Evolutionary conservation across 37 sponge, comb jelly and placozoan species (phyloP).

Genomic region (Chondrosia reniformis): DNA sequence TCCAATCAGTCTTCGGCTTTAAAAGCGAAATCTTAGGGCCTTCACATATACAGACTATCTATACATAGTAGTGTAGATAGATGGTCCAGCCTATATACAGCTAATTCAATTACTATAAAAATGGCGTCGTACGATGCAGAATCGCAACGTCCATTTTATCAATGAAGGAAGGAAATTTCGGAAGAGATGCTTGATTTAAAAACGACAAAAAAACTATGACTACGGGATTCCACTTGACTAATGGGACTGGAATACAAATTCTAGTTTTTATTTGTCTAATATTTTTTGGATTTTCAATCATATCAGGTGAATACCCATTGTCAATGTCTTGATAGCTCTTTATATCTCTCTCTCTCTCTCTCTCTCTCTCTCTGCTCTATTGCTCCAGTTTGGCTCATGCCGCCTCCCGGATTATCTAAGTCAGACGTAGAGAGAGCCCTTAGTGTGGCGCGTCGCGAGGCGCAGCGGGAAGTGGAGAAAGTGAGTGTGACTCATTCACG

Average conservation of each 20-base stretch:
- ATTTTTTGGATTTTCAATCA: not conserved
- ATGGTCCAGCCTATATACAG: too few species aligned
- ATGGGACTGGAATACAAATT: not conserved
- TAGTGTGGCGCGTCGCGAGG: not conserved
- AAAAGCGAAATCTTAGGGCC: too few species aligned
- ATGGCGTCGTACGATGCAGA: too few species aligned
- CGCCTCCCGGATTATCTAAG: not conserved
- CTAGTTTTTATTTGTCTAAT: too few species aligned
- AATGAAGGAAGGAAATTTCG: too few species aligned
- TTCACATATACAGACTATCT: too few species aligned
- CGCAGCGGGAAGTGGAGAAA: not conserved
- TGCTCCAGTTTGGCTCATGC: slow-evolving; percentile 15
- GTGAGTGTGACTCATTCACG: too few species aligned
- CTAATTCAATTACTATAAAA: too few species aligned
- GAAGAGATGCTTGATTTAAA: not conserved
- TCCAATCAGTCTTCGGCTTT: too few species aligned
- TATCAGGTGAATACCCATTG: slow-evolving; percentile 2
- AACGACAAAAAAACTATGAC: not conserved
- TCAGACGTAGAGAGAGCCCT: slow-evolving; percentile 1
- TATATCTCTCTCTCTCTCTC: slow-evolving; percentile 21
- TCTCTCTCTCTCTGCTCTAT: slow-evolving; percentile 28
- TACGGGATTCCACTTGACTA: not conserved
- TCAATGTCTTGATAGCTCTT: not conserved
- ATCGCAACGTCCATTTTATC: too few species aligned
- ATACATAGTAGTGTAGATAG: too few species aligned